These are phyloP conservation scores for Urophycis tenuis DNA, from an alignment of 2,797 vertebrate species.

Conservation along the genomic window DNA sequence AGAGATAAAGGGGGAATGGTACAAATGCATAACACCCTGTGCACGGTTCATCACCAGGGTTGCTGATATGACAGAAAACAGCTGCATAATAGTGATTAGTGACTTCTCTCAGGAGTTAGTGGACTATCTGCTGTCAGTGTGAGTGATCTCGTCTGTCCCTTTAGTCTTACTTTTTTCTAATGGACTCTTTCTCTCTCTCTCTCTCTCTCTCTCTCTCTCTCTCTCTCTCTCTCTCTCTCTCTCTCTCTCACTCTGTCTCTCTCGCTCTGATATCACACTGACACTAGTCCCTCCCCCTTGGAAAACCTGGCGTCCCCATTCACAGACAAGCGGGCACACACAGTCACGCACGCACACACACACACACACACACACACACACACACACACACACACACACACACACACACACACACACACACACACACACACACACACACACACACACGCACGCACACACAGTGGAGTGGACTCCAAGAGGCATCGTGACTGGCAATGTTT, in stretches of 20 bases:
- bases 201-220: background rate
- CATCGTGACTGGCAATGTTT: background rate
- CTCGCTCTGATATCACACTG: background rate
- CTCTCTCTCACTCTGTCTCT: background rate
- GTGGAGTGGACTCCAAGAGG: background rate
- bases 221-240: background rate
- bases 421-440: conserved; percentile 4
- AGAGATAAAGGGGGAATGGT: background rate
- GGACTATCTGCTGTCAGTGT: background rate
- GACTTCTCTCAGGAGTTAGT: background rate
- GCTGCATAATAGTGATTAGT: background rate
- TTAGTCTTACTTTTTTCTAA: background rate
- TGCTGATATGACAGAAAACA: background rate
- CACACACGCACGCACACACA: conserved; percentile 5
- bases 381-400: background rate
- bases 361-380: background rate
- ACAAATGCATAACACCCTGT: background rate
- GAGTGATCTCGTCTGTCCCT: background rate
- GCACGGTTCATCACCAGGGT: background rate
- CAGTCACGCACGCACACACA: background rate
- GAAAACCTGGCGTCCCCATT: background rate
- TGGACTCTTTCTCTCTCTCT: background rate
- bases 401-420: conserved; percentile 7
- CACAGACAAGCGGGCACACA: background rate
- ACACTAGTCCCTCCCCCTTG: background rate